Evolutionary conservation across 2,113 vertebrate genomes (phyloP).

Genomic region (Malurus cyaneus): DNA sequence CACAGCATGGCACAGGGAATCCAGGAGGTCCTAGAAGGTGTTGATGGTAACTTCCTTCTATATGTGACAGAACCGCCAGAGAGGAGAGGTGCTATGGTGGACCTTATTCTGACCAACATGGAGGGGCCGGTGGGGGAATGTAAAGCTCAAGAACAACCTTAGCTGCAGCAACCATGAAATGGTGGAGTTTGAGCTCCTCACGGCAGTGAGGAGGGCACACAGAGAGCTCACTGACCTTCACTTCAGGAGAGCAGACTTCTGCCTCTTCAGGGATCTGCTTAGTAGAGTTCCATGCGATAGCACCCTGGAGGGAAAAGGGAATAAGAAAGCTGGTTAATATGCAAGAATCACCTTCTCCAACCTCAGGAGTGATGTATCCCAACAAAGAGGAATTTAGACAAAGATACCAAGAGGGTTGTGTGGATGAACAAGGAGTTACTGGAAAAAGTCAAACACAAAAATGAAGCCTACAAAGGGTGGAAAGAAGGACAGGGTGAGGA

Average conservation of each 20-base stretch:
- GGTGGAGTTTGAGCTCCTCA: neutral
- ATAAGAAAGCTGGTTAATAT: neutral
- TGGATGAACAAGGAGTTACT: neutral
- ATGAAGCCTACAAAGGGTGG: neutral
- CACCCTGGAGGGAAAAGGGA: neutral
- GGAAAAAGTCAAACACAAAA: neutral
- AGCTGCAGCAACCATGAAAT: neutral
- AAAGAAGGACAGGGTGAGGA: neutral
- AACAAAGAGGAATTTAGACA: neutral
- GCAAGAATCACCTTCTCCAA: neutral
- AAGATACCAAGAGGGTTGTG: neutral
- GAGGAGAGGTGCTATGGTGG: neutral
- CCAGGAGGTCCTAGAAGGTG: neutral
- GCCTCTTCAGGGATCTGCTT: neutral
- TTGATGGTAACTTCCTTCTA: neutral
- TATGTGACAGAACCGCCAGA: neutral
- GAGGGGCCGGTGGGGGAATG: neutral
- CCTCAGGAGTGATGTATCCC: neutral
- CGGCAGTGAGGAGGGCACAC: neutral
- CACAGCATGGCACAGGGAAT: neutral
- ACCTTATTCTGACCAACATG: neutral
- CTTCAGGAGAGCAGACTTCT: neutral
- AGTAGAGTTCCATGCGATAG: neutral
- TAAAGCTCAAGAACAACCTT: neutral
- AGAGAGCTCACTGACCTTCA: neutral